Conservation (phyloP, 2,113 vertebrate genomes). For the Alethe diademata region DNA sequence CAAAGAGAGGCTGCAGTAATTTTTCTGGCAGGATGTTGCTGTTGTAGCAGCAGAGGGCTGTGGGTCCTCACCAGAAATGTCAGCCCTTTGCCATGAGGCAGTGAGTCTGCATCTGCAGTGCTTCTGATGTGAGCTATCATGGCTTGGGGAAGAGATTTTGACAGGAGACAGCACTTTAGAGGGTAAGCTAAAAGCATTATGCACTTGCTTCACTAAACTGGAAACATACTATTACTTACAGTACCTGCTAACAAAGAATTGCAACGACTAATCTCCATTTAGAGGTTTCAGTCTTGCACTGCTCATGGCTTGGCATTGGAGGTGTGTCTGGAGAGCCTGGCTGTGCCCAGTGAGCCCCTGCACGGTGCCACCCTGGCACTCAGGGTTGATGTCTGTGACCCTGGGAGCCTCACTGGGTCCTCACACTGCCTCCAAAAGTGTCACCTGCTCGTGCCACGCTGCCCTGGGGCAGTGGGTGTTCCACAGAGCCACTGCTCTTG, state of each 20-base stretch:
- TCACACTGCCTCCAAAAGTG: accelerated
- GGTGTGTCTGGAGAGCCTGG: not conserved
- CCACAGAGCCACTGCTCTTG: not conserved
- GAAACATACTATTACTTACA: not conserved
- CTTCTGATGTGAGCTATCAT: not conserved
- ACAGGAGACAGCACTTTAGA: constrained; percentile 5
- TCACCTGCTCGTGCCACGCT: accelerated
- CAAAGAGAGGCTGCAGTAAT: not conserved
- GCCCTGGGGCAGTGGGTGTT: accelerated
- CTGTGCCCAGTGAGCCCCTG: not conserved
- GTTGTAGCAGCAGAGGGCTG: not conserved
- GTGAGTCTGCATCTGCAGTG: not conserved
- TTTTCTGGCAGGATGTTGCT: not conserved
- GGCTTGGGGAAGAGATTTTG: not conserved
- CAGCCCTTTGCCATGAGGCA: constrained; percentile 14
- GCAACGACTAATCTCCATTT: not conserved
- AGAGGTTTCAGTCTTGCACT: not conserved
- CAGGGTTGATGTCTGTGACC: not conserved
- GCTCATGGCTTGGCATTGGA: not conserved
- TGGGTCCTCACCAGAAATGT: constrained; percentile 8
- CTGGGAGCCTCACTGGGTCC: not conserved
- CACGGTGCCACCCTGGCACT: not conserved
- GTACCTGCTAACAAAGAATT: not conserved
- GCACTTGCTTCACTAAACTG: constrained; percentile 20
- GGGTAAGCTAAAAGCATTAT: constrained; percentile 38